A percentile compares a stretch with the other conserved stretches of the same genome.
phyloP scores from a whole-genome alignment of 1,140 invertebrate species.

The Penaeus vannamei region DNA sequence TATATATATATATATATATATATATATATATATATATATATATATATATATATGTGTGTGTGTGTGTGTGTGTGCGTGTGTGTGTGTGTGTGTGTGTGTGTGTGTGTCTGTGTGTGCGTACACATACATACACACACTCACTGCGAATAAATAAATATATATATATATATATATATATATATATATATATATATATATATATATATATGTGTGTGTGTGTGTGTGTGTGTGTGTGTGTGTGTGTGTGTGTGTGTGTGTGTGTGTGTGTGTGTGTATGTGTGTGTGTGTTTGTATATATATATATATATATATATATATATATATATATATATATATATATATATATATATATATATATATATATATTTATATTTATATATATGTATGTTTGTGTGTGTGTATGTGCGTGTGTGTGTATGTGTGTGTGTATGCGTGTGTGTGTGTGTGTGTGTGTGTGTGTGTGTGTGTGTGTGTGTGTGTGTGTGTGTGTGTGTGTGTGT shows the following conservation, averaged over 20 bases:
- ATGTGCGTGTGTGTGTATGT: too few relatives aligned
- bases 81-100: not conserved
- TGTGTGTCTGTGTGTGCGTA: too few relatives aligned
- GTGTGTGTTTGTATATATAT: not conserved
- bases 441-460: too few relatives aligned
- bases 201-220: not conserved
- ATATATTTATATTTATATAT: not conserved
- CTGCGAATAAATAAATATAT: not conserved
- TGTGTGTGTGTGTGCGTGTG: not conserved
- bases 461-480: too few relatives aligned
- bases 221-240: not conserved
- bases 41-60: not conserved
- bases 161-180: not conserved
- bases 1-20: too few relatives aligned
- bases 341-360: not conserved
- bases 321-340: not conserved
- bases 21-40: too few relatives aligned
- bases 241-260: not conserved
- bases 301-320: too few relatives aligned
- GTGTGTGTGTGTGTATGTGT: not conserved
- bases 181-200: slow-evolving; percentile 18
- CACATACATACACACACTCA: not conserved
- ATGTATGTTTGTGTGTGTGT: not conserved
- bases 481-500: too few relatives aligned
- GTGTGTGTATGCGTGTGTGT: too few relatives aligned